Base-by-base conservation (phyloP, 2,113 vertebrate genomes). In the Verasper variegatus region DNA sequence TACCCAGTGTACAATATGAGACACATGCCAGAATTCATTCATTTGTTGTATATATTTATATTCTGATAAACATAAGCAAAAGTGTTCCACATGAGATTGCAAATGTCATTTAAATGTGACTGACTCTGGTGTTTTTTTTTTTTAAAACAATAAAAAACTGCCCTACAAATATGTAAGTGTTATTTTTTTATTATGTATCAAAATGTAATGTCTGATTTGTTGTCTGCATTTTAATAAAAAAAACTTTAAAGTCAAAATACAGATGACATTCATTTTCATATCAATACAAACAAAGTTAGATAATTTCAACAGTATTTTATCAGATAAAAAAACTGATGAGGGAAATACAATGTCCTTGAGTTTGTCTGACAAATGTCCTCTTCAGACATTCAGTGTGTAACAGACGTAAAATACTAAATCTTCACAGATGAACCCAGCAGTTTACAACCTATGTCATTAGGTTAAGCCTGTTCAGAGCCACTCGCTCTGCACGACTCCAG, bases 1-100 rank as follows among this genome's bases (percentile, higher is more conserved):
- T 51, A n/a, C 31, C 62, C 54, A 17, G n/a, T 51, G 56, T 79
- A 18, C 72, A 42, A 67, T 20, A 58, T 10, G 59, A 40, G 57
- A 67, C 56, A 64, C 55, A 71, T 68, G 75, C 61, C 52, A 67
- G 15, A 66, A 57, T 37, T 2, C 3, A 58, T 35, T 6, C 5
- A 80, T 84, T 71, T 67, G 62, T 78, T 91, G 82, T 93, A 80
- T 80, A 91, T 88, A 88, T 86, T 89, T 90, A 66, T 90, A 91
- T 81, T 89, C 71, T 74, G 54, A 74, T 20, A 69, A 85, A 76
- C 49, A 51, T 65, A 12, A 83, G 68, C 64, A 78, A 76, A 68
- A 23, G 23, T 82, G 59, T 77, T 76, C 47, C 47, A 78, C 37
- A 75, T 52, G 27, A 67, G 37, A 17, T 63, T 57, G 13, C 55